phyloP scores from a whole-genome alignment of 2,113 vertebrate genomes.

The Odobenus rosmarus region DNA sequence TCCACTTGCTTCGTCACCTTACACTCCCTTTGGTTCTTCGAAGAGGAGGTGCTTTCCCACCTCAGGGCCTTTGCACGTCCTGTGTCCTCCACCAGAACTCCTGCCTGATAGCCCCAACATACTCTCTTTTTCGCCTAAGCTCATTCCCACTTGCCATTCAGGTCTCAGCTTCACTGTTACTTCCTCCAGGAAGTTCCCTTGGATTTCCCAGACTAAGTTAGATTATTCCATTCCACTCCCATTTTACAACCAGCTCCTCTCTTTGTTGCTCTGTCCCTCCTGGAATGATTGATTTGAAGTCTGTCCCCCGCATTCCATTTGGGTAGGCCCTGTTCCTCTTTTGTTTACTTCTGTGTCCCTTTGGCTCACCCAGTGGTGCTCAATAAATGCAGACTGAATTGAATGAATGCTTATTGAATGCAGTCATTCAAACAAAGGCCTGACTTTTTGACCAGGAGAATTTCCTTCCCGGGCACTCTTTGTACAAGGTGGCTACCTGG shows the following conservation, averaged over 20 bases:
- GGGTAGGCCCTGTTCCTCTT: background rate
- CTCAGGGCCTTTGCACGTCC: background rate
- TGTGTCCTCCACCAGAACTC: background rate
- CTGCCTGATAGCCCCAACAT: accelerated
- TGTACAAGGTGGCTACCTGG: accelerated
- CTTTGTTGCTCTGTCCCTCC: background rate
- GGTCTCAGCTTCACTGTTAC: background rate
- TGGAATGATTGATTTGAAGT: background rate
- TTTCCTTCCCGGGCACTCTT: background rate
- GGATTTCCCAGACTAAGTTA: background rate
- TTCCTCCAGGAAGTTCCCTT: background rate
- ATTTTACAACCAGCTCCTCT: background rate
- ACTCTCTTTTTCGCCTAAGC: background rate
- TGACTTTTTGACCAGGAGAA: no score
- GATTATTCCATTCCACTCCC: no score
- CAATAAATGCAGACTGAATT: background rate
- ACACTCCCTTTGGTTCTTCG: background rate
- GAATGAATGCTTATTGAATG: background rate
- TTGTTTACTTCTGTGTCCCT: background rate
- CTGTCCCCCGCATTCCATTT: background rate
- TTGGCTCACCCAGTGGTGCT: background rate
- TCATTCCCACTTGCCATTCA: background rate
- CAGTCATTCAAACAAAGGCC: background rate
- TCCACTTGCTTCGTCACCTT: accelerated
- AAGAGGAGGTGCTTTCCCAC: background rate